Evolutionary conservation across 92 coral and sea anemone species (phyloP), one percentile per base, ranked within the genome.

Genomic region (Montipora capitata): DNA sequence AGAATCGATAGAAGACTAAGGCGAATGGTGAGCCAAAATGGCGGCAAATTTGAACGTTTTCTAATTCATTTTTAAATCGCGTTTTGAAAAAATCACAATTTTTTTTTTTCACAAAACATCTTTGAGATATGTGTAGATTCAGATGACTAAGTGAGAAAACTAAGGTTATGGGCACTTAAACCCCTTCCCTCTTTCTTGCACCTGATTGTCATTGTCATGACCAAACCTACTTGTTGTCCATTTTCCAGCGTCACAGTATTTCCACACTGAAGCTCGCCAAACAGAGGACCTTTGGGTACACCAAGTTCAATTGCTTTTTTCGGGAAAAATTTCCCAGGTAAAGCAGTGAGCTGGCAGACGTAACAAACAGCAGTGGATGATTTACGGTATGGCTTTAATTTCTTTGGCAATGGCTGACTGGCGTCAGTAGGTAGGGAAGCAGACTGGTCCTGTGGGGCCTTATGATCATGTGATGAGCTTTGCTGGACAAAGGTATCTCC

Each of bases 241-340:
- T 91, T 85, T 16, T 80, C 85, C 69, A 96, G 83, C 10, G 95
- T 89, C 7, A 96, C 87, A 54, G 81, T 68, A 51, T 88, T 82
- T 16, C 99, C 99, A 1, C 51, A 68, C 15, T 94, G 91, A 1
- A 98, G 85, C 62, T 92, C 93, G 9, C 96, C 98, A 91, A 91
- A 93, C 63, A 96, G 72, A 39, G 98, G 99, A 15, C 99, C 99
- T 77, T 78, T 94, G 13, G 98, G 98, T 13, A 98, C 98, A 57
- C 98, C 98, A 44, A 96, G 92, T 75, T 92, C 94, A 52, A 77
- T 84, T 43, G 99, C 99, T 84, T 94, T 98, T 38, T 94, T 43
- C 0, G 93, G 87, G 68, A 90, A 88, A 76, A 98, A 90, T 77
- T 89, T 98, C 11, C 99, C 99, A n/a, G 98, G 99, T 10, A 94